These are phyloP conservation scores for mouse (Mus musculus) DNA, from an alignment of 2,113 vertebrate species.

Conservation along the genomic window GRCm39 chr6:83861501-83862000, in stretches of 20 bases:
- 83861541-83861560: neutral
- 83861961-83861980: neutral
- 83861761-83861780: too few relatives aligned
- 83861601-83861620: neutral
- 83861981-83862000: slow-evolving; percentile 10
- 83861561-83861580: neutral
- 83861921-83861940: neutral
- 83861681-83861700: neutral
- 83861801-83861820: too few relatives aligned
- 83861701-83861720: too few relatives aligned
- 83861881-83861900: neutral
- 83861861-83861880: too few relatives aligned
- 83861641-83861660: neutral
- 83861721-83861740: too few relatives aligned
- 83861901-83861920: slow-evolving; percentile 33
- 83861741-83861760: too few relatives aligned
- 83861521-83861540: neutral
- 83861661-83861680: neutral
- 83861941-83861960: neutral
- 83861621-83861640: neutral
- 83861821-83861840: too few relatives aligned
- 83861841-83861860: too few relatives aligned
- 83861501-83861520: neutral
- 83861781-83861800: too few relatives aligned
- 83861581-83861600: neutral